These are phyloP conservation scores for Machimus rusticus DNA, from an alignment of 2,888 invertebrate species.

Conservation along the genomic window DNA sequence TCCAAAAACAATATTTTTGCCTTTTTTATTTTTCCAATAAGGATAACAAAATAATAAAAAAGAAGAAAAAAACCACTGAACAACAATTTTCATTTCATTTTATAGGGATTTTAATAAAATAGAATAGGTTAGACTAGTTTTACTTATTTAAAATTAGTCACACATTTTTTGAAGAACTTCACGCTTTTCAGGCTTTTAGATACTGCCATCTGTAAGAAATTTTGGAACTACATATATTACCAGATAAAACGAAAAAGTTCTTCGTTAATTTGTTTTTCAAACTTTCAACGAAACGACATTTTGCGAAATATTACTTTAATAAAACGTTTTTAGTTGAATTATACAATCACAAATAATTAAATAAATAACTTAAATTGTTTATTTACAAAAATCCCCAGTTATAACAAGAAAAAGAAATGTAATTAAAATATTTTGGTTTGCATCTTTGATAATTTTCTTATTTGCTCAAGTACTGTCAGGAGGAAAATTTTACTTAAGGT, in stretches of 20 bases:
- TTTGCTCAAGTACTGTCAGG: no score
- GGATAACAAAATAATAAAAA: no score
- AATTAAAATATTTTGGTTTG: not conserved
- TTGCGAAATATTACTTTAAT: not conserved
- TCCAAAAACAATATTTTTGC: no score
- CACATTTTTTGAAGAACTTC: no score
- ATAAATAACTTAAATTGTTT: not conserved
- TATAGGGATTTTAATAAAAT: no score
- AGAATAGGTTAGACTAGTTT: no score
- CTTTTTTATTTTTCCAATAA: no score
- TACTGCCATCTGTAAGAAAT: not conserved
- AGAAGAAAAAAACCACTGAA: no score
- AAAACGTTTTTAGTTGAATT: not conserved
- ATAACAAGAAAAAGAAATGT: not conserved
- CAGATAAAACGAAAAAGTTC: not conserved
- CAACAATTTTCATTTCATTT: no score
- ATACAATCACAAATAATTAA: not conserved
- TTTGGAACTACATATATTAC: not conserved
- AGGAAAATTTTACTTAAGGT: no score
- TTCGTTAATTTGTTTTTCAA: not conserved
- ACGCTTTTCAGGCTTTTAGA: not conserved
- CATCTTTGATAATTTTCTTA: not conserved
- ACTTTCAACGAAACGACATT: not conserved
- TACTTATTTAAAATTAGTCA: no score
- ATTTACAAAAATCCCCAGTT: no score